phyloP scores from a whole-genome alignment of 2,888 invertebrate genomes.

The Podotricha telesiphe region DNA sequence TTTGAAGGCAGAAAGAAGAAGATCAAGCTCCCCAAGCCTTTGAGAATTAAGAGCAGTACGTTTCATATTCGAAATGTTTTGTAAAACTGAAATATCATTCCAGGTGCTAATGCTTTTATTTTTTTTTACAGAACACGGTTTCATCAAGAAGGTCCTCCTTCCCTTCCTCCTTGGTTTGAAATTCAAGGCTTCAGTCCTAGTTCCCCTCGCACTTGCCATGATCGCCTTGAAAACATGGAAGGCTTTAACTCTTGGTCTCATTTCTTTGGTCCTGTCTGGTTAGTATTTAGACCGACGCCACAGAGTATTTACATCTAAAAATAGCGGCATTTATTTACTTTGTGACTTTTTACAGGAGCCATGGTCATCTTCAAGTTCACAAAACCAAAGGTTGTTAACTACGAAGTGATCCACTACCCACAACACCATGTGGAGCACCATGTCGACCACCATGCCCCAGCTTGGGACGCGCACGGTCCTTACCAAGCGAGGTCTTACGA shows the following conservation, averaged over 20 bases:
- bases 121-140: slow-evolving; percentile 87
- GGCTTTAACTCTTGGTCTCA: slow-evolving; percentile 91
- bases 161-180: slow-evolving; percentile 94
- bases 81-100: neutral
- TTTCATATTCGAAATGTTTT: slow-evolving; percentile 37
- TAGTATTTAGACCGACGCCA: slow-evolving; percentile 41
- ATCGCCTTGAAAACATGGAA: slow-evolving; percentile 96
- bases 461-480: slow-evolving; percentile 83
- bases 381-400: slow-evolving; percentile 93
- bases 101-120: slow-evolving; percentile 34
- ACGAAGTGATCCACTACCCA: slow-evolving; percentile 93
- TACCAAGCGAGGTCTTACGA: slow-evolving; percentile 85
- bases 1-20: slow-evolving; percentile 80
- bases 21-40: slow-evolving; percentile 79
- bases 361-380: slow-evolving; percentile 94
- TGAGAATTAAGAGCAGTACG: slow-evolving; percentile 81
- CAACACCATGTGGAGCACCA: slow-evolving; percentile 88
- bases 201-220: slow-evolving; percentile 90
- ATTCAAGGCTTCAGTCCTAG: slow-evolving; percentile 92
- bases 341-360: slow-evolving; percentile 75
- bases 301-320: neutral
- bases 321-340: slow-evolving; percentile 9
- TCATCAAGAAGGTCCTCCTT: slow-evolving; percentile 92
- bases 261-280: slow-evolving; percentile 92
- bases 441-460: slow-evolving; percentile 83